Evolutionary conservation across 2,113 vertebrate species (phyloP).

Genomic region (Cardinalis cardinalis): DNA sequence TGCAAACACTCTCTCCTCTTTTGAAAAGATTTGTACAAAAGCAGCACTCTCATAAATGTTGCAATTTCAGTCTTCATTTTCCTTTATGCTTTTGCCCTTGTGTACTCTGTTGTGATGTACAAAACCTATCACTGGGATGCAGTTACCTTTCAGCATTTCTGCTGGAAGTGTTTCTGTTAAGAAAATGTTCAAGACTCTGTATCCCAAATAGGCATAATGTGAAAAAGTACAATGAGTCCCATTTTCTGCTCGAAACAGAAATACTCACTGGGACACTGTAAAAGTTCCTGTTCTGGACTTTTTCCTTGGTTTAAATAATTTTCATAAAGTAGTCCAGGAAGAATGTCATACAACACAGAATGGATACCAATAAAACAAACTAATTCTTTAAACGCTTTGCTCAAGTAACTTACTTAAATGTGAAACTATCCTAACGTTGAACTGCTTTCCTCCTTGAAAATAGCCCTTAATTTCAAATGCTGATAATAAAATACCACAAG

Average conservation of each 20-base stretch:
- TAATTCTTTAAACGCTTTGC: not conserved
- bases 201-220: not conserved
- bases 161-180: not conserved
- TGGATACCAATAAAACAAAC: not conserved
- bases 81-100: not conserved
- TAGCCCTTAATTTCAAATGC: not conserved
- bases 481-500: slow-evolving; percentile 35
- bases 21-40: not conserved
- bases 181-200: not conserved
- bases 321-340: not conserved
- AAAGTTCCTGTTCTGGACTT: not conserved
- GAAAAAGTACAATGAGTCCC: not conserved
- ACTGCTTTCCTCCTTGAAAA: not conserved
- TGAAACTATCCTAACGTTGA: not conserved
- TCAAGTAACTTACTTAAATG: not conserved
- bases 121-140: not conserved
- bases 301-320: not conserved
- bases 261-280: not conserved
- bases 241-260: not conserved
- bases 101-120: not conserved
- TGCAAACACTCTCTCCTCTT: not conserved
- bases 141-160: not conserved
- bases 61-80: not conserved
- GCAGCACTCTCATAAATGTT: not conserved
- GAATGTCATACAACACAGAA: not conserved